phyloP scores from a whole-genome alignment of 1,140 invertebrate genomes.

The Vanessa tameamea region DNA sequence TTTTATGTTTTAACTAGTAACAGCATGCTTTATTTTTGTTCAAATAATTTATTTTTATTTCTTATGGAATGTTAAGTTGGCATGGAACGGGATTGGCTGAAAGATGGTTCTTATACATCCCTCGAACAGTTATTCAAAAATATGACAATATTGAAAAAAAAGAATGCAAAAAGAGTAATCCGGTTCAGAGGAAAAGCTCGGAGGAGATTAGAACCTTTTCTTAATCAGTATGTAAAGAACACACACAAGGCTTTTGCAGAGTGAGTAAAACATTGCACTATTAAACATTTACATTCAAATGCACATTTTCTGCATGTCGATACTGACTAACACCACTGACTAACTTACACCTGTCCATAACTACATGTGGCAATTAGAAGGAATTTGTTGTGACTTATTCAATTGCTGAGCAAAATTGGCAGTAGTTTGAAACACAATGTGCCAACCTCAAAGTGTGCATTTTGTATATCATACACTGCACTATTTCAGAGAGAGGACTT shows the following conservation, averaged over 20 bases:
- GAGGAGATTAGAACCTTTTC: slow-evolving; percentile 51
- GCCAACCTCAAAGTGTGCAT: slow-evolving; percentile 4
- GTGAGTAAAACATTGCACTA: slow-evolving; percentile 46
- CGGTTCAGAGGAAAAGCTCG: slow-evolving; percentile 40
- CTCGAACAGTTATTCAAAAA: slow-evolving; percentile 38
- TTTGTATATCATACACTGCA: slow-evolving; percentile 43
- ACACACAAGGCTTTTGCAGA: slow-evolving; percentile 42
- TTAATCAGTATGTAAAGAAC: slow-evolving; percentile 43
- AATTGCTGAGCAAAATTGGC: slow-evolving; percentile 2
- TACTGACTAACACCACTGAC: background rate
- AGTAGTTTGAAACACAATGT: background rate
- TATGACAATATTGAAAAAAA: slow-evolving; percentile 46
- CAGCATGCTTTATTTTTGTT: slow-evolving; percentile 22
- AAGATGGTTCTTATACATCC: slow-evolving; percentile 52
- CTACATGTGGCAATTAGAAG: background rate
- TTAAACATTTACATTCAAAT: background rate
- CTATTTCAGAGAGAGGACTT: slow-evolving; percentile 50
- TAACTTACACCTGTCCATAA: background rate
- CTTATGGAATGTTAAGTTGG: slow-evolving; percentile 55
- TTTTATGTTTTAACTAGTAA: slow-evolving; percentile 27
- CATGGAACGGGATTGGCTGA: slow-evolving; percentile 57
- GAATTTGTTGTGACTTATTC: background rate
- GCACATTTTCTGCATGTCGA: background rate
- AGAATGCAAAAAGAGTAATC: slow-evolving; percentile 47
- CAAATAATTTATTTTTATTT: slow-evolving; percentile 39